phyloP scores from a whole-genome alignment of 2,888 invertebrate genomes.

The Lasius fuliginosus region DNA sequence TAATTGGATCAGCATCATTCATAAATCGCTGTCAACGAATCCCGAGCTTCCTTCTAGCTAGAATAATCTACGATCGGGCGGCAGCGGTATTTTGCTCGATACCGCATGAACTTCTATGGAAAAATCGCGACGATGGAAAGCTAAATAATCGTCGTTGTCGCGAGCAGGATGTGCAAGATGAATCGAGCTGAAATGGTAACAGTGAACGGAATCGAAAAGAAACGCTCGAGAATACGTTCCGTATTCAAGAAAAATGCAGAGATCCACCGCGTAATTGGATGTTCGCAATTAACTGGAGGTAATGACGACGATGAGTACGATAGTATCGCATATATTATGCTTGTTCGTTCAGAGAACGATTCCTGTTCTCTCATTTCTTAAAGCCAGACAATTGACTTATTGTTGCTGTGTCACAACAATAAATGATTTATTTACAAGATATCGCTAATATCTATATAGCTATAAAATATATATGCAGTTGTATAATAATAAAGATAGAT shows the following conservation, averaged over 20 bases:
- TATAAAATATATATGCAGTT: background rate
- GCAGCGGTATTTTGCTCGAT: slow-evolving; percentile 35
- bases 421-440: slow-evolving; percentile 25
- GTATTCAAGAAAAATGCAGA: slow-evolving; percentile 54
- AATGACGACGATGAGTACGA: slow-evolving; percentile 63
- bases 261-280: slow-evolving; percentile 58
- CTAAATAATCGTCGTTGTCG: slow-evolving; percentile 58
- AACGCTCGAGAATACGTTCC: slow-evolving; percentile 35
- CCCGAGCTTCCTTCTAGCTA: slow-evolving; percentile 41
- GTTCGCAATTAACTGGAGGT: slow-evolving; percentile 67
- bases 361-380: slow-evolving; percentile 63
- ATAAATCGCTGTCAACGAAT: slow-evolving; percentile 48
- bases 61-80: slow-evolving; percentile 49
- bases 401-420: slow-evolving; percentile 19
- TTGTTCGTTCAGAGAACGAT: slow-evolving; percentile 34
- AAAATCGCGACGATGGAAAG: slow-evolving; percentile 62
- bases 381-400: slow-evolving; percentile 53
- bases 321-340: slow-evolving; percentile 60
- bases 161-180: slow-evolving; percentile 10
- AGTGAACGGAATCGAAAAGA: slow-evolving; percentile 71
- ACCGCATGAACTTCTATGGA: slow-evolving; percentile 26
- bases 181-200: slow-evolving; percentile 64
- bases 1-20: slow-evolving; percentile 55
- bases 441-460: background rate
- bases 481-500: background rate